Evolutionary conservation across 1,140 invertebrate species (phyloP), one percentile per base, ranked within the genome.

Genomic region (Drosophila murphyi): DNA sequence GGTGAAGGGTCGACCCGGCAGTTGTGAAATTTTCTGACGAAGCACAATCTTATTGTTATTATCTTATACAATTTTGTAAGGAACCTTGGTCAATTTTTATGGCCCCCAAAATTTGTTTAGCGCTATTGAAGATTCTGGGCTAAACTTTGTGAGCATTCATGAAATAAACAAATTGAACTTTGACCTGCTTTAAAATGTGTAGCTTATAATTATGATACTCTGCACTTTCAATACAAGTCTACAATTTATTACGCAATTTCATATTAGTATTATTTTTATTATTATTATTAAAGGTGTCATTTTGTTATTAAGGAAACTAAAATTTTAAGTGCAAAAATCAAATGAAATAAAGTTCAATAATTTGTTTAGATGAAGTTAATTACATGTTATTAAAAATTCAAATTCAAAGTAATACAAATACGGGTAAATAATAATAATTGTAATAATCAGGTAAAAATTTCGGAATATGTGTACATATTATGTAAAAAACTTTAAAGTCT

Each of bases 1-100:
- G 31, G n/a, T 12, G 20, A 70, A 70, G 67, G 67, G 67, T 70
- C 57, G 57, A 62, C 34, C 45, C 34, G 45, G n/a, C 20, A 48
- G 45, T 63, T 64, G 8, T 43, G 61, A 61, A 72, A 72, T 51
- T 37, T n/a, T 12, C 39, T 72, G 69, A 72, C 60, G 65, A 64
- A 57, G 61, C 69, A 72, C 67, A 52, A 70, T 50, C 45, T 50
- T 39, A 51, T 34, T 60, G 31, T 37, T 43, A 31, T 54, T 48
- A 47, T 32, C 31, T 60, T 37, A 39, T 29, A 28, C 54, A 10
- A 12, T 20, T 20, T 39, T 48, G 34, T 28, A 10, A 3, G 34
- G 8, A 7, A 41, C 47, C 52, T 65, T 67, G 70, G 39, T 34
- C 52, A 59, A 43, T 35, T 35, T 47, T 35, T 47, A 41, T 68